These are phyloP conservation scores for Chaetophractus vellerosus DNA, from an alignment of 2,797 vertebrate genomes.

Conservation along the genomic window DNA sequence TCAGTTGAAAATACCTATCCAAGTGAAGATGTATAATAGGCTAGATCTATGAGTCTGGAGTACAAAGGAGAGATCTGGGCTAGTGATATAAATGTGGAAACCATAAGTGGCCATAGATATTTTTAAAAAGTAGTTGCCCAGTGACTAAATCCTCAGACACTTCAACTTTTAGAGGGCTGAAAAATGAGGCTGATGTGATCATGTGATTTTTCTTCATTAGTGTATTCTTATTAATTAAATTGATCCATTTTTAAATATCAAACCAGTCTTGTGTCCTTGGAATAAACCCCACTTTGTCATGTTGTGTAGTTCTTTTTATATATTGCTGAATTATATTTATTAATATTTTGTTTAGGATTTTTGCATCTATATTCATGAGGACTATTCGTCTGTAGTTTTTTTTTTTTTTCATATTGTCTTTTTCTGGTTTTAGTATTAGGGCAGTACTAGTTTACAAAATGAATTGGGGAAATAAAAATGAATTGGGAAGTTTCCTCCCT, in stretches of 20 bases:
- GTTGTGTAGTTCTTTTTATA: not conserved
- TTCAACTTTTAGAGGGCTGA: not conserved
- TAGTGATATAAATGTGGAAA: not conserved
- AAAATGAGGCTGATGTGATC: not conserved
- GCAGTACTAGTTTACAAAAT: conserved; percentile 46
- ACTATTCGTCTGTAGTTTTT: not conserved
- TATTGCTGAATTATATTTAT: not conserved
- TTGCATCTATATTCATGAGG: not conserved
- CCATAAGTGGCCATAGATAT: not conserved
- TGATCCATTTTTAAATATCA: conserved; percentile 40
- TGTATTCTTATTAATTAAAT: not conserved
- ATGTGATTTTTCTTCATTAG: conserved; percentile 27
- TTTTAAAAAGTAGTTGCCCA: not conserved
- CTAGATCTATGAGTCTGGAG: conserved; percentile 5
- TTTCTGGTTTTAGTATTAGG: not conserved
- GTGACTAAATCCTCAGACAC: not conserved
- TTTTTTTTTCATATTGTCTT: not conserved
- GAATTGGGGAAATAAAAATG: not conserved
- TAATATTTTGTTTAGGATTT: conserved; percentile 42
- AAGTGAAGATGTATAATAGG: not conserved
- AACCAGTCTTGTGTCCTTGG: not conserved
- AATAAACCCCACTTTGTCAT: conserved; percentile 18
- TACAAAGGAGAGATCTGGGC: conserved; percentile 2
- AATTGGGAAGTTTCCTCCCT: not conserved
- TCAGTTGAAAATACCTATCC: conserved; percentile 8